A percentile compares a stretch with the other conserved stretches of the same genome.
Conservation (phyloP, 2,113 vertebrate species). For the Penelope pileata region DNA sequence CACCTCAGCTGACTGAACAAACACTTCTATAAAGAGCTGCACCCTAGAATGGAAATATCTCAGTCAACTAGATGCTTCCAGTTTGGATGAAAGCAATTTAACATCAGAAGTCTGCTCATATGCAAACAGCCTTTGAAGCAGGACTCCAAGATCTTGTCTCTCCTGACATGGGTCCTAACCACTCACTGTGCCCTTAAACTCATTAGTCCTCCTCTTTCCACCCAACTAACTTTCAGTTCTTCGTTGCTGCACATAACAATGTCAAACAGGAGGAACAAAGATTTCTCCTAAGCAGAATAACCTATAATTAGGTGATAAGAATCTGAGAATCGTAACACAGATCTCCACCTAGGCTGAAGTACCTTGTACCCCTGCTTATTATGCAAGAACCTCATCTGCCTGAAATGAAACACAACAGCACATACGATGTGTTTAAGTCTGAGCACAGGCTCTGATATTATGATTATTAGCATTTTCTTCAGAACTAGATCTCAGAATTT, state of each 20-base stretch:
- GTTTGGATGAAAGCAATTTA: background rate
- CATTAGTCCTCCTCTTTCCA: background rate
- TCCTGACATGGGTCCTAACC: background rate
- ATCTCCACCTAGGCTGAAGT: background rate
- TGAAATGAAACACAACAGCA: background rate
- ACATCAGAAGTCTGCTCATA: background rate
- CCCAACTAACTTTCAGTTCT: background rate
- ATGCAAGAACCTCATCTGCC: background rate
- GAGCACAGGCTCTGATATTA: background rate
- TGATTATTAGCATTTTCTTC: background rate
- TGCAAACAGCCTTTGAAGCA: background rate
- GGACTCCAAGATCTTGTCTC: accelerated
- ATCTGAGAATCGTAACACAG: background rate
- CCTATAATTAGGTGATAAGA: background rate
- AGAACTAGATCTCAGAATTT: background rate
- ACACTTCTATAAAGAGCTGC: background rate
- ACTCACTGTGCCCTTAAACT: background rate
- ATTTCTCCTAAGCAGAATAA: background rate
- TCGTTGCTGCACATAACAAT: background rate
- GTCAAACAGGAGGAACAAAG: background rate
- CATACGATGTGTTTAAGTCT: background rate
- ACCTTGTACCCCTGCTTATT: background rate
- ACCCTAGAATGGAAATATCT: background rate
- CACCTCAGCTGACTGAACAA: background rate
- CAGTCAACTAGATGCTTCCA: background rate